phyloP scores from a whole-genome alignment of 1,140 invertebrate genomes.

The Brachionus rotundiformis region DNA sequence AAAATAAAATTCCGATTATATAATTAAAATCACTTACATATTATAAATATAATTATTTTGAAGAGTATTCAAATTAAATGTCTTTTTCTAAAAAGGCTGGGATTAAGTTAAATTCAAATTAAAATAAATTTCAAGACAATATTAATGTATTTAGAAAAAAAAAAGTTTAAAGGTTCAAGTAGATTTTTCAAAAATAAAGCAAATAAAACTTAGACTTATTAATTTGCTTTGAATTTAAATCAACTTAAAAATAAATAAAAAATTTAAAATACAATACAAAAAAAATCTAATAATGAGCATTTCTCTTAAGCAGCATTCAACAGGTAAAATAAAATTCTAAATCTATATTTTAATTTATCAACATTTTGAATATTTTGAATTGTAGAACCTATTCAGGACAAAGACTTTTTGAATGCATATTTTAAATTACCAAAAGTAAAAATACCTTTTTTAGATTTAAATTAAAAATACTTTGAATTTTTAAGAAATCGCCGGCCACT shows the following conservation, averaged over 20 bases:
- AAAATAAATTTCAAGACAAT: no score
- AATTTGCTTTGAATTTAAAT: background rate
- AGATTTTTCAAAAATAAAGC: no score
- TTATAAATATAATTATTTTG: no score
- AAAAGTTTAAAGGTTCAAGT: no score
- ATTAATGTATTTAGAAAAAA: no score
- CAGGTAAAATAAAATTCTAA: conserved; percentile 43
- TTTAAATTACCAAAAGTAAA: conserved; percentile 27
- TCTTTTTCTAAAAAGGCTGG: no score
- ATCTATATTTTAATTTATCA: no score
- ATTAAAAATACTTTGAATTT: background rate
- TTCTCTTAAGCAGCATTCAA: conserved; percentile 45
- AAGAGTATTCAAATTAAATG: no score
- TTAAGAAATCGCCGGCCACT: conserved; percentile 30
- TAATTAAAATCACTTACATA: no score
- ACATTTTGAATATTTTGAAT: background rate
- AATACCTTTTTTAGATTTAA: background rate
- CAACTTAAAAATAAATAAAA: background rate
- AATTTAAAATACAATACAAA: background rate
- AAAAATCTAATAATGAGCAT: conserved; percentile 27
- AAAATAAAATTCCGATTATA: no score
- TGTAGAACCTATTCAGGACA: conserved; percentile 44
- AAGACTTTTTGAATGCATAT: conserved; percentile 48
- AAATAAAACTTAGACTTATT: no score
- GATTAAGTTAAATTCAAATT: no score